Evolutionary conservation across 2,888 invertebrate genomes (phyloP).

Genomic region (Drosophila rubida): DNA sequence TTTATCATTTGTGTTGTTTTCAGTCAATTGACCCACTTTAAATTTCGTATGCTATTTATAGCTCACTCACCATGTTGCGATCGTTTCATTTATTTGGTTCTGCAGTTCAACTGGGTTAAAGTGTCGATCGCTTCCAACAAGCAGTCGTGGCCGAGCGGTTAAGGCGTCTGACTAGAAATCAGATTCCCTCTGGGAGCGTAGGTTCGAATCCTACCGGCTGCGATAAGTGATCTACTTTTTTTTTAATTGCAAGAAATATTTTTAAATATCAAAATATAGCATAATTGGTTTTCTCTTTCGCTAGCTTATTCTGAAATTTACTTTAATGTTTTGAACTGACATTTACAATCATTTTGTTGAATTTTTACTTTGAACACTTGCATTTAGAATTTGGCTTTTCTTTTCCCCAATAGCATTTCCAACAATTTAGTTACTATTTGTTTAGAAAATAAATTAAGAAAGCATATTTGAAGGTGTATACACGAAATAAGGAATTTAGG

Average conservation of each 20-base stretch:
- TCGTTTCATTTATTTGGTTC: background rate
- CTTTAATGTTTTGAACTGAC: no score
- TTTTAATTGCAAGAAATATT: no score
- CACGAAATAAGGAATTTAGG: no score
- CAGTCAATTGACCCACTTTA: slow-evolving; percentile 33
- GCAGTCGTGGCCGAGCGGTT: slow-evolving; percentile 70
- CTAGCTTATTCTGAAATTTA: no score
- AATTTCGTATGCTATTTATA: slow-evolving; percentile 8
- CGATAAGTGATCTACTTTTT: slow-evolving; percentile 81
- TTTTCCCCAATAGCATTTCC: no score
- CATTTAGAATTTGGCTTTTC: no score
- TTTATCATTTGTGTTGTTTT: slow-evolving; percentile 25
- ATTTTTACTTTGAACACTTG: no score
- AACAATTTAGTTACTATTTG: no score
- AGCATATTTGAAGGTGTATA: no score
- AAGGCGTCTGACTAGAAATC: slow-evolving; percentile 81
- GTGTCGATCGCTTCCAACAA: accelerated
- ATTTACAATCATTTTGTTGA: no score
- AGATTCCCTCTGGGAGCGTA: slow-evolving; percentile 93
- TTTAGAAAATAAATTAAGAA: no score
- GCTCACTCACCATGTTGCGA: background rate
- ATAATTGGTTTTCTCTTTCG: no score
- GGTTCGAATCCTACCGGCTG: slow-evolving; percentile 94
- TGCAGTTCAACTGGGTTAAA: slow-evolving; percentile 1
- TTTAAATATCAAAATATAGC: slow-evolving; percentile 1